These are phyloP conservation scores for Madoqua kirkii DNA, from an alignment of 2,113 vertebrate species.

Conservation along the genomic window DNA sequence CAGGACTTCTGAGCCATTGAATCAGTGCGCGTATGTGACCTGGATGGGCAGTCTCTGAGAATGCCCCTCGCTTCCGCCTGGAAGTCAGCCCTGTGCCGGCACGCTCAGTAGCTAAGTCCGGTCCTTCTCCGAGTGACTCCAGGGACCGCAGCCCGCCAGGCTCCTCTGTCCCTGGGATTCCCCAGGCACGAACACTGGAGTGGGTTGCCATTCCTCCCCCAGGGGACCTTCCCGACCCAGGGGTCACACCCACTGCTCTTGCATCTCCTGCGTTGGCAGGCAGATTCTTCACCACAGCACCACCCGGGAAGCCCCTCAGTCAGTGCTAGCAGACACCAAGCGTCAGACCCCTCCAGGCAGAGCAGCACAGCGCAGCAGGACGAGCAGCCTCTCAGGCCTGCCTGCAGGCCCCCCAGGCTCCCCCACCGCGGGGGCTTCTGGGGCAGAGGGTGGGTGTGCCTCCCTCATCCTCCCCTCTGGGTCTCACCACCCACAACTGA, in stretches of 20 bases:
- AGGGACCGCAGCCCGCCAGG: not conserved
- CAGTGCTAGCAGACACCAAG: not conserved
- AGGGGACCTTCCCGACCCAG: not conserved
- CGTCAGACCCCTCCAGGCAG: not conserved
- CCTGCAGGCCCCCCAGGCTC: fast-evolving
- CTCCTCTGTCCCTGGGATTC: not conserved
- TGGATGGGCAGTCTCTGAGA: too few species aligned
- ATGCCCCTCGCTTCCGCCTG: fast-evolving
- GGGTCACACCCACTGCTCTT: not conserved
- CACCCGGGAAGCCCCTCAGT: not conserved
- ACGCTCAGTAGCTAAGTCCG: not conserved
- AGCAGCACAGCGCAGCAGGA: fast-evolving
- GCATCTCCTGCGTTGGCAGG: not conserved
- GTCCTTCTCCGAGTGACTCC: not conserved
- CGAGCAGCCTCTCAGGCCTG: fast-evolving
- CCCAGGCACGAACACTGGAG: not conserved
- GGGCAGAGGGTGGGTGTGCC: too few species aligned
- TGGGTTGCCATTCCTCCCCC: not conserved
- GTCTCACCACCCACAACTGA: not conserved
- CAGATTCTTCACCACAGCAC: not conserved
- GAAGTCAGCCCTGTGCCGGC: not conserved
- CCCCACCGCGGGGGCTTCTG: fast-evolving
- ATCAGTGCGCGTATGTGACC: fast-evolving
- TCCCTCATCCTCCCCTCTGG: not conserved
- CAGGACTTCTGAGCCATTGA: not conserved